Base-by-base conservation (phyloP, 2,797 vertebrate species). In the Cirrhinus molitorella region DNA sequence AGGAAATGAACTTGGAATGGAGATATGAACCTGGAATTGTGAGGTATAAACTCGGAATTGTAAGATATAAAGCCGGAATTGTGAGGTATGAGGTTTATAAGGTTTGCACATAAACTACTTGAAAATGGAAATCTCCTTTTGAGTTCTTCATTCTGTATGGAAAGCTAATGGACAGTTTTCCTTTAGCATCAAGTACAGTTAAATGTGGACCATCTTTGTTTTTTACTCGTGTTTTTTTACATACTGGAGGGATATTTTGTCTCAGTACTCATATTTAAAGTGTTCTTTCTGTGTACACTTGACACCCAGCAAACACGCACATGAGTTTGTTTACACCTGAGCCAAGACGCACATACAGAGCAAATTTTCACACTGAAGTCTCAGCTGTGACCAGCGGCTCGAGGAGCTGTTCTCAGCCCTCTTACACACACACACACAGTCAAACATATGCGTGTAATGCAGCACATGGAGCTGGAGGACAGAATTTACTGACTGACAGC, bases 311-410 rank as follows among this genome's bases (percentile, higher is more conserved):
- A 53, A 73, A 53, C 17, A 49, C 43, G 19, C 40, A 10, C 23
- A 23, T 47, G 67, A 47, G 71, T 73, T 55, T 55, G 28, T 73
- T 73, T 73, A 73, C 71, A 73, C 71, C 49, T n/a, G 28, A 73
- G 28, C 71, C 3, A 28, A 55, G 67, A 25, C n/a, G 3, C 25
- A 31, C 43, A 28, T 45, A 71, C 40, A 47, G 4, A 45, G 72
- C 72, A 47, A 75, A 76, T 86, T 86, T 85, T 87, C 86, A 80
- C 85, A 88, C 88, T 75, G 84, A 83, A 87, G 76, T 81, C 81
- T 80, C 85, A 83, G 86, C 78, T 80, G 81, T 82, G 89, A 83
- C 84, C 85, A 86, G 40, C 86, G 90, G 91, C 86, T 88, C 47
- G 17, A 88, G 88, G 88, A 88, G 76, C 63, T 77, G 34, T 86